Evolutionary conservation across 23 tunicate species (phyloP).

Genomic region (Ascidia mentula): DNA sequence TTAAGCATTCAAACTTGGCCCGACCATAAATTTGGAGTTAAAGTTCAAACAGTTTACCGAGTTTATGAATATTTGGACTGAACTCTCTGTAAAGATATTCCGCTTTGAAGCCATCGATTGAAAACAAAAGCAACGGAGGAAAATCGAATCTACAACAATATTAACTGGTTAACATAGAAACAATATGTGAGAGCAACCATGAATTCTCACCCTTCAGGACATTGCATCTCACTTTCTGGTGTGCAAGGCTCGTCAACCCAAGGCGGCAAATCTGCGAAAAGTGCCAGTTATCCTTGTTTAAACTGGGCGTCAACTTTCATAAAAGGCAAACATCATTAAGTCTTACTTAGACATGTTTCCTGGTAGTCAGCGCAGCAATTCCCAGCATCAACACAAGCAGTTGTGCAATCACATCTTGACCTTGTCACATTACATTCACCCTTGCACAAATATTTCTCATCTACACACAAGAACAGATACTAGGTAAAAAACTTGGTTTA

Average conservation of each 20-base stretch:
- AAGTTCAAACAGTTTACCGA: slow-evolving; percentile 31
- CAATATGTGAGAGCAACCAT: background rate
- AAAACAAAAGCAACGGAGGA: slow-evolving; percentile 48
- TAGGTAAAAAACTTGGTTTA: too few relatives aligned
- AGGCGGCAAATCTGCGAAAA: slow-evolving; percentile 21
- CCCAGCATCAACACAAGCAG: slow-evolving; percentile 17
- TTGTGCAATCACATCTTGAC: slow-evolving; percentile 40
- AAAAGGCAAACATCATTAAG: background rate
- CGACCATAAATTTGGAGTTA: too few relatives aligned
- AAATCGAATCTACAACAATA: slow-evolving; percentile 23
- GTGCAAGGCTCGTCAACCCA: slow-evolving; percentile 51
- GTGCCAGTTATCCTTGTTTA: background rate
- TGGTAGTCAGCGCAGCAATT: slow-evolving; percentile 64
- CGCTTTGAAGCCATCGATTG: slow-evolving; percentile 54
- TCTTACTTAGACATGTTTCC: slow-evolving; percentile 44
- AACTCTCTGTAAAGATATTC: slow-evolving; percentile 33
- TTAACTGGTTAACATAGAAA: background rate
- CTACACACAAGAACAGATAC: slow-evolving; percentile 11
- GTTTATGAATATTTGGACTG: slow-evolving; percentile 58
- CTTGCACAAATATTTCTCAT: slow-evolving; percentile 52
- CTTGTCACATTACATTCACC: slow-evolving; percentile 55
- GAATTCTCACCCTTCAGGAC: slow-evolving; percentile 47
- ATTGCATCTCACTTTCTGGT: slow-evolving; percentile 37
- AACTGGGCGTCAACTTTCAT: background rate
- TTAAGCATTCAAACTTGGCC: too few relatives aligned